Percentiles rank a stretch among this genome's conserved stretches.
These are phyloP conservation scores for Eupleurogrammus muticus DNA, from an alignment of 2,797 vertebrate species.

Conservation along the genomic window DNA sequence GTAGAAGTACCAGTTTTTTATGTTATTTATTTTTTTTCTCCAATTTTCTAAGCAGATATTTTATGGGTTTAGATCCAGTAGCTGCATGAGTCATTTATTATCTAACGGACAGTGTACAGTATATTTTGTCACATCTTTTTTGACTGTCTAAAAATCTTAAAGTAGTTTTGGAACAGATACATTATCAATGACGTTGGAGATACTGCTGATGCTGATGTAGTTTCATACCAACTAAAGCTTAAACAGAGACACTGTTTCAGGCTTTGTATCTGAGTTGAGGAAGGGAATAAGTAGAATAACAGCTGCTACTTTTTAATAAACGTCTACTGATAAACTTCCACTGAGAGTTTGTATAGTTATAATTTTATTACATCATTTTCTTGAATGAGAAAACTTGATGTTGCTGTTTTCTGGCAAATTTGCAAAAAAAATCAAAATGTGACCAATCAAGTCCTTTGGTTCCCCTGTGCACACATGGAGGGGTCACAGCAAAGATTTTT, in stretches of 20 bases:
- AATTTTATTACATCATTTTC: background rate
- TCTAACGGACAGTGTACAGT: background rate
- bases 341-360: background rate
- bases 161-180: conserved; percentile 3
- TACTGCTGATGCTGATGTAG: background rate
- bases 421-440: background rate
- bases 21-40: background rate
- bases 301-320: conserved; percentile 10
- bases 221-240: conserved; percentile 8
- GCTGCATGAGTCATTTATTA: background rate
- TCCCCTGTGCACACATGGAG: background rate
- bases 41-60: background rate
- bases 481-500: background rate
- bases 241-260: conserved; percentile 10
- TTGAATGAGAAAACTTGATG: background rate
- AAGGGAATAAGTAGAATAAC: background rate
- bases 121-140: conserved; percentile 17
- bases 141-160: conserved; percentile 3
- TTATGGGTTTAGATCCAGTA: conserved; percentile 9
- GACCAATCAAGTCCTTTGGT: background rate
- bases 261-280: background rate
- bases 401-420: background rate
- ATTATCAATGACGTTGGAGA: background rate
- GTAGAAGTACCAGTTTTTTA: too few species aligned
- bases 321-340: background rate